phyloP scores from a whole-genome alignment of 2,888 invertebrate species.

The Eugnorisma glareosa region DNA sequence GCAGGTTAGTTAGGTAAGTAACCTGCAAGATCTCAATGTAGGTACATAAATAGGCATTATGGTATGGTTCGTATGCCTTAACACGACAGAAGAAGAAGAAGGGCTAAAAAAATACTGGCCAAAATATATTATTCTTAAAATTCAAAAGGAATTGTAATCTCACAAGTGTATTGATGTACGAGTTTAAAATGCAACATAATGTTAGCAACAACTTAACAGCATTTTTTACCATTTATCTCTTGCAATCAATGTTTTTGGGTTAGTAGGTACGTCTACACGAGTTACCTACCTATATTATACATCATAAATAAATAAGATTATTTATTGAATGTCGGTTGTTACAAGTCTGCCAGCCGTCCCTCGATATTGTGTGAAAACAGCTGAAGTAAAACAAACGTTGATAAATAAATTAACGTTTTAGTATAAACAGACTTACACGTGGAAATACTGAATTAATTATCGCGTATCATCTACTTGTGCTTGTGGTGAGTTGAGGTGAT shows the following conservation, averaged over 20 bases:
- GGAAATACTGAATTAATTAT: conserved; percentile 40
- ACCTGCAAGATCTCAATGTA: too few species aligned
- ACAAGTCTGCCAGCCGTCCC: not conserved
- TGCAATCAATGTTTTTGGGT: not conserved
- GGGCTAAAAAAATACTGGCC: not conserved
- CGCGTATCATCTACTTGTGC: conserved; percentile 6
- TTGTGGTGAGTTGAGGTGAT: not conserved
- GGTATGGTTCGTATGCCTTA: not conserved
- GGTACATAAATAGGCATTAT: not conserved
- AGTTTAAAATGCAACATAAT: not conserved
- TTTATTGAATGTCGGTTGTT: not conserved
- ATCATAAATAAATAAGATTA: not conserved
- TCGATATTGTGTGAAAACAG: conserved; percentile 37
- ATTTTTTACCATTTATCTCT: not conserved
- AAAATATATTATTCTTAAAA: not conserved
- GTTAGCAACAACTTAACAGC: too few species aligned
- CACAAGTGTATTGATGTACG: not conserved
- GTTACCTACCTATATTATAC: not conserved
- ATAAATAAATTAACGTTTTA: conserved; percentile 36
- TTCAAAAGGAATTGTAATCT: not conserved
- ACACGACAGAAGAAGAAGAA: not conserved
- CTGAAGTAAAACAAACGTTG: conserved; percentile 43
- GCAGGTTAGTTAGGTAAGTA: too few species aligned
- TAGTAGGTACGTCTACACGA: not conserved
- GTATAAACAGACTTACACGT: conserved; percentile 52